Evolutionary conservation across 2,797 vertebrate genomes (phyloP).

Genomic region (Martes flavigula): DNA sequence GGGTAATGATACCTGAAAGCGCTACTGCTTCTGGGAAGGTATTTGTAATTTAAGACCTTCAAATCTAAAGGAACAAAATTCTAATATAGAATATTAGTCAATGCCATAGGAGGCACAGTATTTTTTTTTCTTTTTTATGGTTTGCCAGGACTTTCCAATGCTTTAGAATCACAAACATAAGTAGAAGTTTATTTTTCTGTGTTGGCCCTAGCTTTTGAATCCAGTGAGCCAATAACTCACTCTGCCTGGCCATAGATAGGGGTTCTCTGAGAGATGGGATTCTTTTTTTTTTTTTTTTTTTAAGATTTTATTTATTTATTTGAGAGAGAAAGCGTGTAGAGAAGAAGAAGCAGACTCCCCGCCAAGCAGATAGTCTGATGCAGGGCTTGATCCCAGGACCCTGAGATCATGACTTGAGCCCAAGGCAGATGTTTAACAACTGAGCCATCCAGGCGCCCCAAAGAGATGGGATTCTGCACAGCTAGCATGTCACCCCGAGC

Average conservation of each 20-base stretch:
- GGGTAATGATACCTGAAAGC: background rate
- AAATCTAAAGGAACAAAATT: background rate
- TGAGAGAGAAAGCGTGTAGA: too few species aligned
- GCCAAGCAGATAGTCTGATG: too few species aligned
- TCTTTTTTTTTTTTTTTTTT: too few species aligned
- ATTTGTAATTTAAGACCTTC: background rate
- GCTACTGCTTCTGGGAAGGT: background rate
- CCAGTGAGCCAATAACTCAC: background rate
- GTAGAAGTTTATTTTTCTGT: background rate
- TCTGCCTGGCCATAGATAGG: background rate
- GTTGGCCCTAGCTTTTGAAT: background rate
- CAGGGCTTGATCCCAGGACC: too few species aligned
- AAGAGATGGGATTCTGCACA: background rate
- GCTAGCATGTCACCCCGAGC: background rate
- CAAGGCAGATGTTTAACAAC: too few species aligned
- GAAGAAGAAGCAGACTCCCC: too few species aligned
- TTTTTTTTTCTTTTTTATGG: background rate
- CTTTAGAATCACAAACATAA: background rate
- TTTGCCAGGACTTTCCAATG: background rate
- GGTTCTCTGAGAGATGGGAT: background rate
- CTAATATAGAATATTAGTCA: background rate
- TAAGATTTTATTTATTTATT: too few species aligned
- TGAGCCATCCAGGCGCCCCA: too few species aligned
- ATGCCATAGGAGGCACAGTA: background rate
- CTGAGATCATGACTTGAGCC: too few species aligned